Evolutionary conservation across 2,113 vertebrate species (phyloP).

Genomic region (human (Homo sapiens)): GRCh38 chr5:158591001-158591500

Average conservation of each 20-base stretch:
- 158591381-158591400: slow-evolving; percentile 96
- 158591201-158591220: slow-evolving; percentile 80
- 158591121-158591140: slow-evolving; percentile 72
- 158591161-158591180: slow-evolving; percentile 74
- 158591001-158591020: slow-evolving; percentile 57
- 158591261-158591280: slow-evolving; percentile 88
- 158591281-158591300: slow-evolving; percentile 94
- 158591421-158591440: slow-evolving; percentile 98
- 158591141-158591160: neutral
- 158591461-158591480: slow-evolving; percentile 95
- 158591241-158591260: slow-evolving; percentile 87
- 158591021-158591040: neutral
- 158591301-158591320: slow-evolving; percentile 94
- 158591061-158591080: slow-evolving; percentile 65
- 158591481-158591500: slow-evolving; percentile 95
- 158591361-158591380: slow-evolving; percentile 97
- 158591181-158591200: slow-evolving; percentile 75
- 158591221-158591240: slow-evolving; percentile 87
- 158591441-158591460: slow-evolving; percentile 96
- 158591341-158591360: slow-evolving; percentile 98
- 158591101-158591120: neutral
- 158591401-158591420: slow-evolving; percentile 98
- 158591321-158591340: slow-evolving; percentile 97
- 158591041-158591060: slow-evolving; percentile 55
- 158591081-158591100: neutral